Conservation (phyloP, 2,113 vertebrate species). For the Acanthochromis polyacanthus region DNA sequence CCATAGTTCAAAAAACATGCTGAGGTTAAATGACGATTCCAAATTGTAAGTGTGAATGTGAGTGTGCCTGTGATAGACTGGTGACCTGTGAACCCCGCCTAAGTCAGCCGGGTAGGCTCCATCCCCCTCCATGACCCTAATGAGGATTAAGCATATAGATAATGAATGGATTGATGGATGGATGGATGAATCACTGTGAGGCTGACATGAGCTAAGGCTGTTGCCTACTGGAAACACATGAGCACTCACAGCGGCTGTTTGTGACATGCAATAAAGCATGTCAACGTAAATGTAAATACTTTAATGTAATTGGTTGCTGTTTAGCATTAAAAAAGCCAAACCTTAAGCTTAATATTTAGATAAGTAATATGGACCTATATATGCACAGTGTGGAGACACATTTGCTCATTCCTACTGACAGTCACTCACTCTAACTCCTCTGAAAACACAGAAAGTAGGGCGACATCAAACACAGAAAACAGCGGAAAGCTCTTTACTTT, state of each 20-base stretch:
- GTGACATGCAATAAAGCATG: neutral
- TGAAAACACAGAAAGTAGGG: slow-evolving; percentile 38
- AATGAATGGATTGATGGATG: too few species aligned
- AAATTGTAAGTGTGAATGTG: too few species aligned
- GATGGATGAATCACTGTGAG: slow-evolving; percentile 15
- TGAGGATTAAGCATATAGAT: too few species aligned
- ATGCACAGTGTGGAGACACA: neutral
- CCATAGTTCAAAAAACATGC: too few species aligned
- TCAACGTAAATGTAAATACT: neutral
- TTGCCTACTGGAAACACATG: neutral
- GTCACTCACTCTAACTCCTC: slow-evolving; percentile 3
- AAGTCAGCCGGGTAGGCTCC: too few species aligned
- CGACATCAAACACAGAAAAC: slow-evolving; percentile 54
- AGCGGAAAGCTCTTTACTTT: slow-evolving; percentile 44
- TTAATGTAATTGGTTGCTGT: too few species aligned
- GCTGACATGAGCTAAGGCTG: slow-evolving; percentile 2
- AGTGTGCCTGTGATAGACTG: too few species aligned
- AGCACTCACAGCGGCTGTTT: neutral
- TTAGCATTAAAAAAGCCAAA: neutral
- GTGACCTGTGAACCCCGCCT: too few species aligned
- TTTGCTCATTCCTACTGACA: slow-evolving; percentile 23
- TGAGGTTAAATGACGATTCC: too few species aligned
- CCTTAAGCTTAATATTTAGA: neutral
- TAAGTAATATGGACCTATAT: slow-evolving; percentile 1
- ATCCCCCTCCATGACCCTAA: too few species aligned